A percentile compares a stretch with the other conserved stretches of the same genome.
Conservation (phyloP, 1,140 invertebrate genomes). For the Gryon sp. region DNA sequence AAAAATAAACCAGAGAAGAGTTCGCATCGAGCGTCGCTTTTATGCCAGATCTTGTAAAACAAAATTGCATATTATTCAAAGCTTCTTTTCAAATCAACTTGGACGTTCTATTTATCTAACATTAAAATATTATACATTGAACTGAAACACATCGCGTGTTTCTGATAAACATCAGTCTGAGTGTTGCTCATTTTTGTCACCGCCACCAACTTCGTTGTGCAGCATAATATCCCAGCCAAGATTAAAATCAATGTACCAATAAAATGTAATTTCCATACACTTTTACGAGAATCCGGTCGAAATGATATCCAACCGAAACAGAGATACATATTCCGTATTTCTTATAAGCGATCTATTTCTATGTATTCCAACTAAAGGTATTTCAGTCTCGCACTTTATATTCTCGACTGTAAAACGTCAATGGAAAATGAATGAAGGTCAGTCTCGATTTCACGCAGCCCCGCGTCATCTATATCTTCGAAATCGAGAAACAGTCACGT, state of each 20-base stretch:
- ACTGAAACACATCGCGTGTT: conserved; percentile 8
- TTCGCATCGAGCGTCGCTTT: conserved; percentile 14
- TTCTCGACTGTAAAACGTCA: conserved; percentile 11
- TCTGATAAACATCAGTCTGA: conserved; percentile 24
- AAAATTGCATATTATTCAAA: conserved; percentile 33
- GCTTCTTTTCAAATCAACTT: conserved; percentile 27
- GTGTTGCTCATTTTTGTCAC: conserved; percentile 15
- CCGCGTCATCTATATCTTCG: conserved; percentile 30
- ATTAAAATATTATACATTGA: conserved; percentile 29
- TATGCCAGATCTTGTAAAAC: conserved; percentile 22
- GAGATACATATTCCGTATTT: background rate
- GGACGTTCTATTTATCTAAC: conserved; percentile 23
- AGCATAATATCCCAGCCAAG: conserved; percentile 10
- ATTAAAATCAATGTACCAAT: conserved; percentile 36
- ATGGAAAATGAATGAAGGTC: conserved; percentile 18
- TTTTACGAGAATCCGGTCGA: conserved; percentile 1
- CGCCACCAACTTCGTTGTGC: background rate
- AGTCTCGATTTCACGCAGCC: conserved; percentile 22
- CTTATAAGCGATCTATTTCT: conserved; percentile 10
- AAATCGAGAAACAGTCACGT: conserved; percentile 22
- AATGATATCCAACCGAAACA: conserved; percentile 1
- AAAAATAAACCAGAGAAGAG: conserved; percentile 19
- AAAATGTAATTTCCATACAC: conserved; percentile 17
- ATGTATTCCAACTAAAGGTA: background rate
- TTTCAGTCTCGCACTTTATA: conserved; percentile 9